phyloP scores from a whole-genome alignment of 1,140 invertebrate species.

The Cryptotermes secundus region DNA sequence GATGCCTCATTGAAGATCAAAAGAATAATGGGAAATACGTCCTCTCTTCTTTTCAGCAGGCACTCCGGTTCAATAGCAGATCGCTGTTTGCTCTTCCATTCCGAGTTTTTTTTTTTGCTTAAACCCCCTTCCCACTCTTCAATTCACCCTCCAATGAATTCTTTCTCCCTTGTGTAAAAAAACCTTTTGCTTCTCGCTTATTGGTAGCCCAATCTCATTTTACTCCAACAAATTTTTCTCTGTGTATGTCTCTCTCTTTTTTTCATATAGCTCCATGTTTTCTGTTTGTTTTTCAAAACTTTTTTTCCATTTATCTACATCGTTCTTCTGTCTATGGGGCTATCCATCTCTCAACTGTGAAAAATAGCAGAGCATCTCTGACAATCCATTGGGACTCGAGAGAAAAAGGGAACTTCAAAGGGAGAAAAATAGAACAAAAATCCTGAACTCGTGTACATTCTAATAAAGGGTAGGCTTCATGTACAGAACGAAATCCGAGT shows the following conservation, averaged over 20 bases:
- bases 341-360: constrained; percentile 11
- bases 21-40: constrained; percentile 34
- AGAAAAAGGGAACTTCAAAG: background rate
- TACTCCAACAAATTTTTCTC: constrained; percentile 17
- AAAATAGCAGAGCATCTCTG: constrained; percentile 19
- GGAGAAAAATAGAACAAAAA: constrained; percentile 8
- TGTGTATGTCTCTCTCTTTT: background rate
- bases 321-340: constrained; percentile 10
- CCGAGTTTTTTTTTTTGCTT: background rate
- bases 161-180: constrained; percentile 17
- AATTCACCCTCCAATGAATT: background rate
- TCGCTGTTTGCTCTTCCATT: constrained; percentile 4
- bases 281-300: constrained; percentile 19
- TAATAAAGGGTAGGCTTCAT: background rate
- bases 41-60: background rate
- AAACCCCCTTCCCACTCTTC: background rate
- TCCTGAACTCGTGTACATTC: background rate
- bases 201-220: constrained; percentile 19
- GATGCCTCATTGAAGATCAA: constrained; percentile 37
- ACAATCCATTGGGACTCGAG: constrained; percentile 17
- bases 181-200: constrained; percentile 15
- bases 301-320: constrained; percentile 20
- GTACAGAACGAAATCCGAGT: background rate
- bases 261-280: constrained; percentile 13
- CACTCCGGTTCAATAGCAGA: constrained; percentile 9